Evolutionary conservation across 2,888 invertebrate genomes (phyloP), one percentile per base, ranked within the genome.

Genomic region (Amaurobius ferox): DNA sequence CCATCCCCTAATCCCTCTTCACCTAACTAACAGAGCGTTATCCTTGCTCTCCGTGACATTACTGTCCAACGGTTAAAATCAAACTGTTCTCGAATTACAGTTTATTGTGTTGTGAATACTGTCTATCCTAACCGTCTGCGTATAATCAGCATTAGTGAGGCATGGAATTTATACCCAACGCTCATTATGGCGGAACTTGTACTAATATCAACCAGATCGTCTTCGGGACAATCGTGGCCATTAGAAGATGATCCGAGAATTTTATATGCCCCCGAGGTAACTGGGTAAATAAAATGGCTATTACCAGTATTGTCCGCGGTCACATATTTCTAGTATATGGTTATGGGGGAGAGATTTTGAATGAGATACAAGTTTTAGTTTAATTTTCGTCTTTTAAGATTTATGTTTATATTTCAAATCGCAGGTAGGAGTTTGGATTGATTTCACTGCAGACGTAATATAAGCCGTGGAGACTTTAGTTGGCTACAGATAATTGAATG

Each of bases 1-100:
- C 44, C 44, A 44, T 44, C 44, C 9, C 2, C 44, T 16, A 44
- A 44, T 44, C 44, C 44, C 44, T 44, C 16, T n/a, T 44, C 2
- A n/a, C 2, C 9, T 44, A 44, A 44, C 44, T n/a, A 44, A 44
- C 44, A 44, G 16, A 11, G 44, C n/a, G n/a, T 44, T 44, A 44
- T 44, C 44, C n/a, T 2, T 2, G 44, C 9, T 11, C 5, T 44
- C 44, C n/a, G 9, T 44, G 44, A 11, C 44, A 44, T 44, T 44
- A 44, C 44, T 44, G 44, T 44, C 44, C 44, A 44, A 44, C 44
- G 44, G 44, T 44, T 44, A 44, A 44, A 44, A 16, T 44, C 44
- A 44, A 44, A 44, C 44, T 44, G n/a, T n/a, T 44, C 44, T 44
- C 44, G n/a, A 44, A 44, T 44, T 44, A 44, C 44, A 44, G 44